A percentile compares a stretch with the other conserved stretches of the same genome.
These are phyloP conservation scores for Gadus macrocephalus DNA, from an alignment of 2,113 vertebrate genomes.

Conservation along the genomic window DNA sequence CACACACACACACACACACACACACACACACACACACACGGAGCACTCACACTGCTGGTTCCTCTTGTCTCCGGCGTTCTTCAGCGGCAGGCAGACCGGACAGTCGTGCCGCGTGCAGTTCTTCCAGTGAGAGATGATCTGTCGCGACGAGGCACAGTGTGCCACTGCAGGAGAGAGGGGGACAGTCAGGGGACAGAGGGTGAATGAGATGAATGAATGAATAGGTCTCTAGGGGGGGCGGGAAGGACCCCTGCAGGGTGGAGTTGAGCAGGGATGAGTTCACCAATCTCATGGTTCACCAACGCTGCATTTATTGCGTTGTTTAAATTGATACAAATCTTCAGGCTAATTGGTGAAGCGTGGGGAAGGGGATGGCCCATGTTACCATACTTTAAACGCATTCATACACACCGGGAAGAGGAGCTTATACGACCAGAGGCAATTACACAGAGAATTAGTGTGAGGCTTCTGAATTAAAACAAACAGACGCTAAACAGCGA, in stretches of 20 bases:
- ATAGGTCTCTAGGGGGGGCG: no score
- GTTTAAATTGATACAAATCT: no score
- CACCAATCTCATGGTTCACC: no score
- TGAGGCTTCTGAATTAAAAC: slow-evolving; percentile 7
- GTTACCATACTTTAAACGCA: no score
- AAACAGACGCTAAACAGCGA: slow-evolving; percentile 4
- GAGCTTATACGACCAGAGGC: slow-evolving; percentile 39
- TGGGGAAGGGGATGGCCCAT: no score
- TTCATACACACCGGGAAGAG: no score
- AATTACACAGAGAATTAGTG: not conserved
- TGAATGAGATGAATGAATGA: no score
- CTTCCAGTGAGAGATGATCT: slow-evolving; percentile 99
- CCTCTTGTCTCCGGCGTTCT: slow-evolving; percentile 97
- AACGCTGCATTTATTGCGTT: no score
- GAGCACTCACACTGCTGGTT: slow-evolving; percentile 90
- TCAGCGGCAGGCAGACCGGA: slow-evolving; percentile 95
- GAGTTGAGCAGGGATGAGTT: no score
- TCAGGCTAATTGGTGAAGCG: no score
- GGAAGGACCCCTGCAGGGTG: no score
- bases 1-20: not conserved
- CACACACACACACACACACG: not conserved
- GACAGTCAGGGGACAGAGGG: slow-evolving; percentile 58
- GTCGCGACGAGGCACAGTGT: slow-evolving; percentile 96
- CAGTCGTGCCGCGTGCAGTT: slow-evolving; percentile 98
- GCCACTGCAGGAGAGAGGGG: slow-evolving; percentile 77